Percentiles rank a stretch among this genome's conserved stretches.
Evolutionary conservation across 1,140 invertebrate species (phyloP).

Genomic region (Philaenus spumarius): DNA sequence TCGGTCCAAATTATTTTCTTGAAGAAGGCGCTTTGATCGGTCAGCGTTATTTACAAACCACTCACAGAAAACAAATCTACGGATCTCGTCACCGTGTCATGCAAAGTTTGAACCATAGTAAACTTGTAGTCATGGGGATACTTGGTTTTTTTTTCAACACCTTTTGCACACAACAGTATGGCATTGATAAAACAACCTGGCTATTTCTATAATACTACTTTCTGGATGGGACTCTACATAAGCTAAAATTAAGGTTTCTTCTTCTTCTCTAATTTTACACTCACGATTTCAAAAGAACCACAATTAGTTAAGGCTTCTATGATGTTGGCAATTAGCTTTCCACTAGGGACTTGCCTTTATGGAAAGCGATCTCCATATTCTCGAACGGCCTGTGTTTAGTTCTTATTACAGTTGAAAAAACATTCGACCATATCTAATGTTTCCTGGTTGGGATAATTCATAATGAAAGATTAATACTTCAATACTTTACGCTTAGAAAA

Average conservation of each 20-base stretch:
- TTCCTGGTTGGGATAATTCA: constrained; percentile 6
- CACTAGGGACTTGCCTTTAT: neutral
- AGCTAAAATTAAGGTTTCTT: neutral
- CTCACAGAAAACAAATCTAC: neutral
- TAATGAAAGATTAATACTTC: too few relatives aligned
- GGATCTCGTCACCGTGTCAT: neutral
- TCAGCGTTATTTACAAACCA: neutral
- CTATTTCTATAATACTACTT: neutral
- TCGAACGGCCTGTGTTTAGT: neutral
- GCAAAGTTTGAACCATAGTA: constrained; percentile 1
- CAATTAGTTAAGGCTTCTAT: neutral
- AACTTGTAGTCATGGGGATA: constrained; percentile 4
- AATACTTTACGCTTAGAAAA: too few relatives aligned
- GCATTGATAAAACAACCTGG: neutral
- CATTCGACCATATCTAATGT: constrained; percentile 2
- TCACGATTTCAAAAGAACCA: neutral
- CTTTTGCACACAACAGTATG: neutral
- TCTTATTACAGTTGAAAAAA: neutral
- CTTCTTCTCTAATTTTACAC: neutral
- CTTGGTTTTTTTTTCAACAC: constrained; percentile 3
- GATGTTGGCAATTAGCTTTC: neutral
- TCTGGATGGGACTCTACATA: neutral
- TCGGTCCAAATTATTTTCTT: constrained; percentile 1
- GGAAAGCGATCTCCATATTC: neutral
- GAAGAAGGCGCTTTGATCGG: neutral